Percentiles rank a stretch among this genome's conserved stretches.
These are phyloP conservation scores for Batillaria attramentaria DNA, from an alignment of 1,140 invertebrate species.

Conservation along the genomic window DNA sequence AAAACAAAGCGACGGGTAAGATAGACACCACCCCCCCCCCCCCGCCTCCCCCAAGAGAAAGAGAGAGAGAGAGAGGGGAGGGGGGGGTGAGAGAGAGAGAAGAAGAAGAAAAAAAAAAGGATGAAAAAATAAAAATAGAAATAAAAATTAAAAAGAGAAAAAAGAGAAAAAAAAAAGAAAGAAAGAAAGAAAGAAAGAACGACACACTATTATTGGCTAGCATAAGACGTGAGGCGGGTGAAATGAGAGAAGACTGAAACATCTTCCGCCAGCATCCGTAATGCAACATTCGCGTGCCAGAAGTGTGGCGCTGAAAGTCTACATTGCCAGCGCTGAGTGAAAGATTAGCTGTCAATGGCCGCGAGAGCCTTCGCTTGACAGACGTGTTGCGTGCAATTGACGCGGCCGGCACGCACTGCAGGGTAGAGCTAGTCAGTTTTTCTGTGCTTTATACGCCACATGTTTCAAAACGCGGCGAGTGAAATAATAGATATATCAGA, in stretches of 20 bases:
- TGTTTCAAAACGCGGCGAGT: no score
- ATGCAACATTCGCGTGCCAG: slow-evolving; percentile 25
- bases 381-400: slow-evolving; percentile 26
- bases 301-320: slow-evolving; percentile 11
- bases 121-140: neutral
- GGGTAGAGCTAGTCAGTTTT: no score
- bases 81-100: neutral
- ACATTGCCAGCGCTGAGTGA: slow-evolving; percentile 21
- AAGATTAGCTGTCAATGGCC: slow-evolving; percentile 30
- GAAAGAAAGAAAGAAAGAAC: slow-evolving; percentile 20
- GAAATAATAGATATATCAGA: no score
- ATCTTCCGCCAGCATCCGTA: no score
- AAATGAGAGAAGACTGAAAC: no score
- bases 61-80: neutral
- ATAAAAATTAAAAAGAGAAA: neutral
- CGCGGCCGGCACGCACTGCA: no score
- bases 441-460: no score
- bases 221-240: no score
- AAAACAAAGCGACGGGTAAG: no score
- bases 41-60: neutral
- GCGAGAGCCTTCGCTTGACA: slow-evolving; percentile 13
- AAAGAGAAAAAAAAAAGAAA: slow-evolving; percentile 11
- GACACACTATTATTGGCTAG: neutral
- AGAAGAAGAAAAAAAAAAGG: slow-evolving; percentile 10
- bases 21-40: neutral